Percentiles rank a stretch among this genome's conserved stretches.
phyloP scores from a whole-genome alignment of 2,797 vertebrate genomes.

The Pristis pectinata region DNA sequence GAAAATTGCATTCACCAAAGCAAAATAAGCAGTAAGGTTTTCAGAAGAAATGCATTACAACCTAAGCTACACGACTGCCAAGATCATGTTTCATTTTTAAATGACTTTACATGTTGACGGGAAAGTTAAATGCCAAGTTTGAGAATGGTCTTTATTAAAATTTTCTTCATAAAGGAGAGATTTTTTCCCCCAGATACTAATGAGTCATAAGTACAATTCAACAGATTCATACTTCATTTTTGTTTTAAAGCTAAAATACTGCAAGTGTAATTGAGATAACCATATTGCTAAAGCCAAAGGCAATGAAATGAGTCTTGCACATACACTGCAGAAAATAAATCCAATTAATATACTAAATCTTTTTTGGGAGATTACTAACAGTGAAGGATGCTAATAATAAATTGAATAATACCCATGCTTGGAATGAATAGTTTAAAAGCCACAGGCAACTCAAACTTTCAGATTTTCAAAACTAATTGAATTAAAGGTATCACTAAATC shows the following conservation, averaged over 20 bases:
- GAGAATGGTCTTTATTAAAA: neutral
- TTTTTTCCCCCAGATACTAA: neutral
- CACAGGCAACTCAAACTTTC: conserved; percentile 1
- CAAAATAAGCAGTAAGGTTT: neutral
- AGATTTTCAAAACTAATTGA: conserved; percentile 43
- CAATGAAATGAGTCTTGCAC: neutral
- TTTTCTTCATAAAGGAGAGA: neutral
- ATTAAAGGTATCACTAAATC: conserved; percentile 41
- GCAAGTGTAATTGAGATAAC: conserved; percentile 21
- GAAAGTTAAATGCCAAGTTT: neutral
- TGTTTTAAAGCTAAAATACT: neutral
- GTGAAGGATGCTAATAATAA: neutral
- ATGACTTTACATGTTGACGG: neutral
- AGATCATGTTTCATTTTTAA: neutral
- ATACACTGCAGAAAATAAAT: neutral
- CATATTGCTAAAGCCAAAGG: neutral
- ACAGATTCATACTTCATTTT: neutral
- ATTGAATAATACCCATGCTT: conserved; percentile 21
- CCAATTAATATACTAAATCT: conserved; percentile 3
- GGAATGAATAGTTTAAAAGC: neutral
- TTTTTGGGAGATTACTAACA: conserved; percentile 18
- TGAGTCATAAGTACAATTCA: neutral
- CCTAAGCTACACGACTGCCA: neutral
- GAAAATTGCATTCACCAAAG: neutral
- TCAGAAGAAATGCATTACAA: neutral